Percentiles rank a stretch among this genome's conserved stretches.
phyloP scores from a whole-genome alignment of 2,888 invertebrate species.

The Ornithoptera alexandrae region DNA sequence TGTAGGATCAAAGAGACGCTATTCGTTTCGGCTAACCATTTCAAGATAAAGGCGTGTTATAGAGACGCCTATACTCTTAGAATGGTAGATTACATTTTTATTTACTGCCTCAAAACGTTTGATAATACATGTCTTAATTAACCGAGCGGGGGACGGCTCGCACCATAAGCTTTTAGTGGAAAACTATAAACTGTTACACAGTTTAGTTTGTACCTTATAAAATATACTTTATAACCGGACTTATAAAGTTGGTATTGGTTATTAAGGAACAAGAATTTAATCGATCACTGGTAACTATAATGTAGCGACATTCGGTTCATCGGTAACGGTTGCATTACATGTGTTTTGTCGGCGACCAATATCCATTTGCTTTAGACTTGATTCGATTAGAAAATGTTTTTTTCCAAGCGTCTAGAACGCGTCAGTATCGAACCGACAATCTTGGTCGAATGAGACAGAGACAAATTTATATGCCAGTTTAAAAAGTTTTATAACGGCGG shows the following conservation, averaged over 20 bases:
- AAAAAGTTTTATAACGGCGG: conserved; percentile 2
- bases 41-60: conserved; percentile 71
- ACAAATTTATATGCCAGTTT: conserved; percentile 14
- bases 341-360: conserved; percentile 70
- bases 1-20: conserved; percentile 74
- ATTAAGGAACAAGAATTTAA: conserved; percentile 19
- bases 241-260: conserved; percentile 30
- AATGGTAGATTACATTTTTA: conserved; percentile 75
- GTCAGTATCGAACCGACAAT: conserved; percentile 9
- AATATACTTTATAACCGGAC: conserved; percentile 30
- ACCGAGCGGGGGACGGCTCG: conserved; percentile 67
- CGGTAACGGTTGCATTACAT: conserved; percentile 67
- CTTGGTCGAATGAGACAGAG: conserved; percentile 2
- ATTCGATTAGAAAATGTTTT: conserved; percentile 64
- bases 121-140: conserved; percentile 81
- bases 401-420: conserved; percentile 37
- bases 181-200: conserved; percentile 31
- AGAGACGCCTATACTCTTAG: conserved; percentile 70
- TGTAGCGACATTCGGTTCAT: conserved; percentile 32
- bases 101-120: conserved; percentile 77
- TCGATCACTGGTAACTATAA: conserved; percentile 30
- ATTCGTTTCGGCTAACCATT: conserved; percentile 67
- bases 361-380: conserved; percentile 68
- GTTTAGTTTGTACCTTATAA: conserved; percentile 21
- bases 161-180: conserved; percentile 42